These are phyloP conservation scores for Linnaemya tessellans DNA, from an alignment of 2,888 invertebrate genomes.

Conservation along the genomic window DNA sequence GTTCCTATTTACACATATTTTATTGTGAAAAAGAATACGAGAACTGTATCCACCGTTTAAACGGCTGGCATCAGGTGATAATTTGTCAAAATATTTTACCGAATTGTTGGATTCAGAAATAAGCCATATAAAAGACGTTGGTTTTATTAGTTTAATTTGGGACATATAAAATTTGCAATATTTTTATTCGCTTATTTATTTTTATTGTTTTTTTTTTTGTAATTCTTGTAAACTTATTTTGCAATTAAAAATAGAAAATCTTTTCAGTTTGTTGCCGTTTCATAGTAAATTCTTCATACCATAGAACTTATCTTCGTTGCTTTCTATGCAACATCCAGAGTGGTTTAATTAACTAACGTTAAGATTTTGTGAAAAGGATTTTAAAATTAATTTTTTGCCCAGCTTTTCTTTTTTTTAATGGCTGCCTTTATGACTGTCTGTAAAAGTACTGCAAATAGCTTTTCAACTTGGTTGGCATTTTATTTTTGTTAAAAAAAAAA, in stretches of 20 bases:
- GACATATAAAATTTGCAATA: not conserved
- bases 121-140: too few relatives aligned
- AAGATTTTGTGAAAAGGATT: constrained; percentile 55
- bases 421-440: constrained; percentile 37
- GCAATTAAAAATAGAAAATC: constrained; percentile 28
- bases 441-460: constrained; percentile 24
- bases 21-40: too few relatives aligned
- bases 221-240: constrained; percentile 6
- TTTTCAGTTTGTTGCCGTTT: constrained; percentile 46
- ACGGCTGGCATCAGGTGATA: too few relatives aligned
- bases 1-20: too few relatives aligned
- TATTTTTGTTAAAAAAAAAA: constrained; percentile 16
- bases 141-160: too few relatives aligned
- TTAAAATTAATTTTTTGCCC: constrained; percentile 20
- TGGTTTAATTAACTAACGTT: constrained; percentile 66
- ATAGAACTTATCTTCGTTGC: constrained; percentile 1
- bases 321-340: constrained; percentile 38
- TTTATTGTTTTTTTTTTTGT: not conserved
- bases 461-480: constrained; percentile 45
- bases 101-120: too few relatives aligned
- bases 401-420: not conserved
- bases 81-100: too few relatives aligned
- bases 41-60: too few relatives aligned
- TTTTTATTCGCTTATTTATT: too few relatives aligned
- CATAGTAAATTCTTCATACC: not conserved